Conservation (phyloP, 1,140 invertebrate species). For the Drosophila nasuta region DNA sequence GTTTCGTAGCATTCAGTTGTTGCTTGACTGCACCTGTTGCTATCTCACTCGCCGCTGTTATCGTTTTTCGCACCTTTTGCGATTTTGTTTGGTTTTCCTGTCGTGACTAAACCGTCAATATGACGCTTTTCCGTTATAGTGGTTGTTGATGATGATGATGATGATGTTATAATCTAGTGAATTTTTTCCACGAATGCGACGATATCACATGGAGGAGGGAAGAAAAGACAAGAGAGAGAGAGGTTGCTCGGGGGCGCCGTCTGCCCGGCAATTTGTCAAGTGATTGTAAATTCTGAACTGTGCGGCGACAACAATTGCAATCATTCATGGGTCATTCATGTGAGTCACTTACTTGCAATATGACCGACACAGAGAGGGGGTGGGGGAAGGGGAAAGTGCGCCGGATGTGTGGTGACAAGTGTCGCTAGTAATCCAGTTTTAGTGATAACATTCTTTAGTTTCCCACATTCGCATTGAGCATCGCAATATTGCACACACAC, state of each 20-base stretch:
- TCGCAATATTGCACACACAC: slow-evolving; percentile 8
- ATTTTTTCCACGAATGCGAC: slow-evolving; percentile 37
- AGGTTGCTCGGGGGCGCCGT: slow-evolving; percentile 43
- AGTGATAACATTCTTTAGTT: slow-evolving; percentile 29
- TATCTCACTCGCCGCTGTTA: slow-evolving; percentile 17
- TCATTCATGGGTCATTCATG: slow-evolving; percentile 44
- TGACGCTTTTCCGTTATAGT: slow-evolving; percentile 3
- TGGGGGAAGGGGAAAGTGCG: background rate
- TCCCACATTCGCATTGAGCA: slow-evolving; percentile 26
- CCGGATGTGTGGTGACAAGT: too few species aligned
- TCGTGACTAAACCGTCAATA: slow-evolving; percentile 9
- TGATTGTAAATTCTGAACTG: slow-evolving; percentile 31
- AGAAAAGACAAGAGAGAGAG: background rate
- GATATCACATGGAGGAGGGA: slow-evolving; percentile 19
- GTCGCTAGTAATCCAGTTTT: slow-evolving; percentile 12
- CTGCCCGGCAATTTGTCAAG: slow-evolving; percentile 60
- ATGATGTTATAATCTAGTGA: slow-evolving; percentile 7
- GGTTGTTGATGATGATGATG: background rate
- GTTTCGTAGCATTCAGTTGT: background rate
- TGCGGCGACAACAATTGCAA: slow-evolving; percentile 42
- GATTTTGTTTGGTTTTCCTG: background rate
- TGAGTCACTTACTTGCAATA: slow-evolving; percentile 22
- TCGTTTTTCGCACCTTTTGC: slow-evolving; percentile 37
- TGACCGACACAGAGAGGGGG: background rate
- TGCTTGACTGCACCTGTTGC: slow-evolving; percentile 8